These are phyloP conservation scores for Hucho hucho DNA, from an alignment of 2,113 vertebrate genomes.

Conservation along the genomic window DNA sequence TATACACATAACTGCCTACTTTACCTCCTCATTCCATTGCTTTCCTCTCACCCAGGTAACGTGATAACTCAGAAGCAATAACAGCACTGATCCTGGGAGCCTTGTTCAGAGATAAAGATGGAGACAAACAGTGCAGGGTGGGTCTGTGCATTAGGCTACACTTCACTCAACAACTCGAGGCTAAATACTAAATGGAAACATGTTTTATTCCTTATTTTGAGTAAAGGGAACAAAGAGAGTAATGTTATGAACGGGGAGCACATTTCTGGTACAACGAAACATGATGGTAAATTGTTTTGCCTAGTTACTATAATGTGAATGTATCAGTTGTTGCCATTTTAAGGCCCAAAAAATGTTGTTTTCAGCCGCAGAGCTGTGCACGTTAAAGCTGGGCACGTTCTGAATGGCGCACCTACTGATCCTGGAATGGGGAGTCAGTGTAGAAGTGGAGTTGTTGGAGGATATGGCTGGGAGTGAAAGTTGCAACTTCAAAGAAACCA, in stretches of 20 bases:
- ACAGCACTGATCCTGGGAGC: constrained; percentile 12
- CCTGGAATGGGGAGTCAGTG: not conserved
- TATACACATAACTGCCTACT: not conserved
- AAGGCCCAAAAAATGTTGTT: not conserved
- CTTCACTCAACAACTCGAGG: no score
- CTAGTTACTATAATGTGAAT: not conserved
- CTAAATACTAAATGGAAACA: no score
- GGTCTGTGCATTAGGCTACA: no score
- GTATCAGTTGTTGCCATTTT: not conserved
- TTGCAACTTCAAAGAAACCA: not conserved
- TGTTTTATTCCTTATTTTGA: no score
- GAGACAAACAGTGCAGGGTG: constrained; percentile 25
- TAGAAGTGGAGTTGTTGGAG: not conserved
- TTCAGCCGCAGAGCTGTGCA: not conserved
- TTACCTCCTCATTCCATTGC: not conserved
- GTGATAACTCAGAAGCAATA: constrained; percentile 20
- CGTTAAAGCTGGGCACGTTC: not conserved
- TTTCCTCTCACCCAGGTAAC: not conserved
- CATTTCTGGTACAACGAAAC: no score
- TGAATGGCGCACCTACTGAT: not conserved
- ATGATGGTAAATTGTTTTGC: no score
- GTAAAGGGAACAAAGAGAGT: no score
- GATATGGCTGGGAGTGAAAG: not conserved
- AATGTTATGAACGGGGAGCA: no score
- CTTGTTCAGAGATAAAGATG: constrained; percentile 9